These are phyloP conservation scores for Dryobota labecula DNA, from an alignment of 2,888 invertebrate species.

Conservation along the genomic window DNA sequence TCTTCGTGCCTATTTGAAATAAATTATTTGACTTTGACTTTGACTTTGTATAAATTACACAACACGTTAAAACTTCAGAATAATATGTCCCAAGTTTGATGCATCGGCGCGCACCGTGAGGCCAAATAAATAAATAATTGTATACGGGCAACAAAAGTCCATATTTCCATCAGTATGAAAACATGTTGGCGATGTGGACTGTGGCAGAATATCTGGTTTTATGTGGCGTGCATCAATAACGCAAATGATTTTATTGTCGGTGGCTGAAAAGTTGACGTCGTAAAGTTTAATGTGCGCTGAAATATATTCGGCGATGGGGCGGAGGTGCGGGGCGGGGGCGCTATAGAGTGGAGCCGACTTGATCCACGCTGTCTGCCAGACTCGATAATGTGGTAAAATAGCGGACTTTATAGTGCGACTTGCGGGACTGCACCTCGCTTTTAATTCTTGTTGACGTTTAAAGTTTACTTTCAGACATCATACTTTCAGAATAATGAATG, in stretches of 20 bases:
- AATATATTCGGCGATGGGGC: slow-evolving; percentile 72
- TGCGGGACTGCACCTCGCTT: background rate
- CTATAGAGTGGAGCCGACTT: slow-evolving; percentile 52
- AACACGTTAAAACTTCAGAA: slow-evolving; percentile 52
- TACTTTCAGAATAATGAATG: background rate
- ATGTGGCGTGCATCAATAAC: slow-evolving; percentile 68
- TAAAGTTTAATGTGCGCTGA: slow-evolving; percentile 80
- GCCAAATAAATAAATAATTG: slow-evolving; percentile 38
- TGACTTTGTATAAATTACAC: slow-evolving; percentile 42
- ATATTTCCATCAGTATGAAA: slow-evolving; percentile 37
- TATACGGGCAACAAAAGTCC: slow-evolving; percentile 21
- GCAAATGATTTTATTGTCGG: slow-evolving; percentile 77
- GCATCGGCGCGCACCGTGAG: slow-evolving; percentile 29
- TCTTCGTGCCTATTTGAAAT: no score
- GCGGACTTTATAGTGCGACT: slow-evolving; percentile 14
- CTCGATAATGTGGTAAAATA: slow-evolving; percentile 46
- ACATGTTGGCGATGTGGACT: slow-evolving; percentile 14
- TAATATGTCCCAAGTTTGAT: slow-evolving; percentile 53
- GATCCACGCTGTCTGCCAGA: slow-evolving; percentile 56
- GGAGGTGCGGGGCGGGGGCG: slow-evolving; percentile 16
- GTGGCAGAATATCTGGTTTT: slow-evolving; percentile 39
- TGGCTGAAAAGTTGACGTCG: slow-evolving; percentile 80
- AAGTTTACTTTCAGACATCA: no score
- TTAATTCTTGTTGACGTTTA: background rate
- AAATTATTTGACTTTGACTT: no score